Percentiles rank a stretch among this genome's conserved stretches.
These are phyloP conservation scores for Galagoides demidoff DNA, from an alignment of 2,797 vertebrate species.

Conservation along the genomic window DNA sequence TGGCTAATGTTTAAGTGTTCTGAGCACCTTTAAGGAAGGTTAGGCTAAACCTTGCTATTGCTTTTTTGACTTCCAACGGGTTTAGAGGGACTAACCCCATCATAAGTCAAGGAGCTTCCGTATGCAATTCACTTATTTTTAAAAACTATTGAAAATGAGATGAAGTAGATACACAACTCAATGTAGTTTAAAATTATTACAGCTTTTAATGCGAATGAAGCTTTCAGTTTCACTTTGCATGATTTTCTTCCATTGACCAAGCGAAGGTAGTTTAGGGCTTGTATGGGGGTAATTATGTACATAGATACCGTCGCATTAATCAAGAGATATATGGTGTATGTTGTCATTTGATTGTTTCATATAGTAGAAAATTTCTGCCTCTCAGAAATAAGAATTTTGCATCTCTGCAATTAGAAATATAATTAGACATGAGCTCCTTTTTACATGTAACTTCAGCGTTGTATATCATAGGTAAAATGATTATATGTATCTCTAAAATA, in stretches of 20 bases:
- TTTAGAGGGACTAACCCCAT: background rate
- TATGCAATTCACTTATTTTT: no score
- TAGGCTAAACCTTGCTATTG: background rate
- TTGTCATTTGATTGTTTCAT: background rate
- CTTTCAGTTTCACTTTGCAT: constrained; percentile 25
- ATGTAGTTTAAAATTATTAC: background rate
- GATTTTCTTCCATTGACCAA: background rate
- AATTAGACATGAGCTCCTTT: background rate
- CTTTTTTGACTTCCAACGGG: background rate
- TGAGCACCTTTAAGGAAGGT: background rate
- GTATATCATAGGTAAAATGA: background rate
- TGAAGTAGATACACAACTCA: background rate
- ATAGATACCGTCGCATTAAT: background rate
- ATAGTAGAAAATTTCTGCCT: constrained; percentile 15
- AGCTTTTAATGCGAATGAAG: constrained; percentile 35
- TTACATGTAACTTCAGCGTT: background rate
- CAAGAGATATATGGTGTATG: background rate
- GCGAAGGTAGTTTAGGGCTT: background rate
- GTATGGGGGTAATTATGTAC: background rate
- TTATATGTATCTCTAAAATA: background rate
- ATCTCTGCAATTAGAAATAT: constrained; percentile 43
- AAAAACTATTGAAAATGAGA: background rate
- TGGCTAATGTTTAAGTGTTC: background rate
- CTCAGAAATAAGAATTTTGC: constrained; percentile 21
- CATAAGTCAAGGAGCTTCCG: background rate